Evolutionary conservation across 2,888 invertebrate species (phyloP), one percentile per base, ranked within the genome.

Genomic region (Cantharis nigra): DNA sequence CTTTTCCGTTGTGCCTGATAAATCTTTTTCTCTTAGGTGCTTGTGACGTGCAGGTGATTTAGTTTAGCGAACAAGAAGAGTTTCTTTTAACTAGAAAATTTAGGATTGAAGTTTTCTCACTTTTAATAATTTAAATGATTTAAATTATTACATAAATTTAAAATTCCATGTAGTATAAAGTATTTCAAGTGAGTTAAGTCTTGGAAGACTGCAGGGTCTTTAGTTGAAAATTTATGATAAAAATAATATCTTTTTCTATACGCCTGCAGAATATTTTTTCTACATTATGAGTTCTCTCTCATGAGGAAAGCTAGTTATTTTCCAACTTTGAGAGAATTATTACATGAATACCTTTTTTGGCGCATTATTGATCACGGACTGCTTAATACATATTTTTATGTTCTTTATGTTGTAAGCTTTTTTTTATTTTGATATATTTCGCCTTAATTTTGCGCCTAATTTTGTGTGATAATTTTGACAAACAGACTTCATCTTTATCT

Each of bases 201-300:
- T 26, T 63, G 72, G 14, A 71, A 72, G 75, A 72, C 74, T 77
- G 74, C 62, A 69, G 72, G 77, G 63, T 69, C 74, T 74, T 77
- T 74, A 71, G 74, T 78, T 75, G 75, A 72, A 78, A 75, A 78
- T 78, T 78, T 78, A 78, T 78, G 78, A 78, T 78, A 78, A 78
- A 78, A 78, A 78, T 78, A 78, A 78, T 78, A 76, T 78, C 75
- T 75, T 78, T 72, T 78, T 78, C 78, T 78, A 76, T 76, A 78
- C 78, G 78, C 71, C 76, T 71, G 70, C 75, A 74, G 78, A 78
- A 78, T 78, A 78, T 78, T 78, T 78, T 78, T 78, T 78, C 78
- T 69, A 76, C 78, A 78, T 78, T 78, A 78, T 78, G 75, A 78
- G 78, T 76, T 33, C 18, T 71, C 78, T 78, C 75, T 78, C 76